These are phyloP conservation scores for Cheilosia vernalis DNA, from an alignment of 2,888 invertebrate species.

Conservation along the genomic window DNA sequence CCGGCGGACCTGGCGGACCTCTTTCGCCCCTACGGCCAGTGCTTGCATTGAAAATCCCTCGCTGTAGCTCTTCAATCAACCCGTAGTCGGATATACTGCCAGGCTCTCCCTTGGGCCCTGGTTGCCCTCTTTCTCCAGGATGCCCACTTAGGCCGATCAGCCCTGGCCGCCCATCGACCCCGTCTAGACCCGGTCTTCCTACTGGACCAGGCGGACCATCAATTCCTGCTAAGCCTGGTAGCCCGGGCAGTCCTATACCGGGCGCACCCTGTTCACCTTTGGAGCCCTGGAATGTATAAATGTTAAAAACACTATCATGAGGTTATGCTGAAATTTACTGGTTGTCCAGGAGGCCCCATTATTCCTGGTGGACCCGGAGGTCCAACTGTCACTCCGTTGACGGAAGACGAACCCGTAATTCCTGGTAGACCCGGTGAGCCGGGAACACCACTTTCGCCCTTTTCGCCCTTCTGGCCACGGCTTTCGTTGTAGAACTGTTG, in stretches of 20 bases:
- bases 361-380: conserved; percentile 17
- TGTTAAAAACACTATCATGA: background rate
- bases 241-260: conserved; percentile 76
- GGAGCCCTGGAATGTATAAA: conserved; percentile 6
- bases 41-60: conserved; percentile 37
- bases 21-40: conserved; percentile 67
- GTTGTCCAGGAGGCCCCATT: conserved; percentile 30
- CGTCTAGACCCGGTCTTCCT: conserved; percentile 84
- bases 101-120: conserved; percentile 84
- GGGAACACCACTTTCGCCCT: conserved; percentile 83
- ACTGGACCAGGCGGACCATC: conserved; percentile 83
- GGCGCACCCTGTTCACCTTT: conserved; percentile 59
- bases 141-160: conserved; percentile 85
- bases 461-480: conserved; percentile 74
- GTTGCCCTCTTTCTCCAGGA: conserved; percentile 81
- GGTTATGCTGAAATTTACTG: background rate
- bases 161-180: conserved; percentile 79
- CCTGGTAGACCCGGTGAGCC: conserved; percentile 84
- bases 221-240: conserved; percentile 20
- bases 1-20: conserved; percentile 78
- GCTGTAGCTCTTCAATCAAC: conserved; percentile 76
- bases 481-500: conserved; percentile 39
- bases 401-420: background rate
- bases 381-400: conserved; percentile 7
- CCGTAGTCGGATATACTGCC: conserved; percentile 80